Conservation (phyloP, 2,888 invertebrate species). For the Drosophila paramelanica region DNA sequence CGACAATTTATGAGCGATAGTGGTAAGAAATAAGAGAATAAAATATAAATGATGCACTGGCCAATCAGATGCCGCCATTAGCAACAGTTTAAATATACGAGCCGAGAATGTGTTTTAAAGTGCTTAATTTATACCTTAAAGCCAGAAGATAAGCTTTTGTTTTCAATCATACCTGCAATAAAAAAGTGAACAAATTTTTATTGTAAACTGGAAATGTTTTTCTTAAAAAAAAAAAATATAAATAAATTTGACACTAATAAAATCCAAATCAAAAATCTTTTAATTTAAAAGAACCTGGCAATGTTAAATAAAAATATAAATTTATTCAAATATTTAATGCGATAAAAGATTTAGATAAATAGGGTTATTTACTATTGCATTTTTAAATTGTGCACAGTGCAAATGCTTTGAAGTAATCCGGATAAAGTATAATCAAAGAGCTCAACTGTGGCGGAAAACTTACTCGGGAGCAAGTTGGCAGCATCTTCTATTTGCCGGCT, state of each 20-base stretch:
- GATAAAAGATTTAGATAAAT: no score
- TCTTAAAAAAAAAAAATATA: no score
- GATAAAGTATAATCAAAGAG: slow-evolving; percentile 20
- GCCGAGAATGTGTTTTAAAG: background rate
- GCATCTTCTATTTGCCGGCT: background rate
- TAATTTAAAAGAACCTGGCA: no score
- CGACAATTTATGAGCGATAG: slow-evolving; percentile 63
- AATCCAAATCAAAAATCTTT: no score
- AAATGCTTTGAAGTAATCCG: slow-evolving; percentile 13
- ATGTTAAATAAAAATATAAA: no score
- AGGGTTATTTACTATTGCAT: background rate
- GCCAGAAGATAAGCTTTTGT: background rate
- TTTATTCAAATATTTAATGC: no score
- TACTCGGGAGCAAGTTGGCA: background rate
- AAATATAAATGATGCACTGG: slow-evolving; percentile 52
- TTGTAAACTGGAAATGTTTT: no score
- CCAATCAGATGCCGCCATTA: slow-evolving; percentile 30
- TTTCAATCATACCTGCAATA: no score
- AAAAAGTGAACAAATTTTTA: no score
- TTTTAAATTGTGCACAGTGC: slow-evolving; percentile 7
- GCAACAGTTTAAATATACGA: slow-evolving; percentile 7
- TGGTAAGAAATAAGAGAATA: slow-evolving; percentile 30
- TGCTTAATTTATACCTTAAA: background rate
- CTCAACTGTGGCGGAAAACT: slow-evolving; percentile 29
- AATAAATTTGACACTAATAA: no score